Conservation (phyloP, 1,140 invertebrate species). For the Rhyacophila brunnea region DNA sequence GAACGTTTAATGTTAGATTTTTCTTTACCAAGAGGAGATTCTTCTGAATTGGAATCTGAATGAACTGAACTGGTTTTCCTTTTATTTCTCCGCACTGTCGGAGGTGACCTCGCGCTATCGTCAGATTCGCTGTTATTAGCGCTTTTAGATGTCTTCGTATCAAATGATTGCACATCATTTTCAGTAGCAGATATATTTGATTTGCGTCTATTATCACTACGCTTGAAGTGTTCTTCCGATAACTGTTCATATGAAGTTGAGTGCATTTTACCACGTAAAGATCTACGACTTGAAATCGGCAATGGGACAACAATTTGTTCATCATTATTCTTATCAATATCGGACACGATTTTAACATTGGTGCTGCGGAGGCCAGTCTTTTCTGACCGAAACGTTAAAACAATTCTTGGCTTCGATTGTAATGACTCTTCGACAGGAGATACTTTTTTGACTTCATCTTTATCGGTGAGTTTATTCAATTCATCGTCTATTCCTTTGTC, state of each 20-base stretch:
- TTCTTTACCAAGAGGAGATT: constrained; percentile 39
- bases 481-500: not conserved
- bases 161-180: not conserved
- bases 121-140: constrained; percentile 46
- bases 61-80: constrained; percentile 39
- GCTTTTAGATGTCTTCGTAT: constrained; percentile 37
- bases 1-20: constrained; percentile 46
- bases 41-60: constrained; percentile 47
- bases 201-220: constrained; percentile 6
- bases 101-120: constrained; percentile 38
- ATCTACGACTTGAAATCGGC: constrained; percentile 8
- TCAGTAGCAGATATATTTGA: not conserved
- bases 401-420: constrained; percentile 47
- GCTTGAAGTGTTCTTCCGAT: constrained; percentile 24
- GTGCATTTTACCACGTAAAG: constrained; percentile 14
- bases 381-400: constrained; percentile 52
- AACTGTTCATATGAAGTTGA: constrained; percentile 32
- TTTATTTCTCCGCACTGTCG: constrained; percentile 37
- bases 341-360: constrained; percentile 52
- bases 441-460: too few relatives aligned
- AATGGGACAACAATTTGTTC: constrained; percentile 38
- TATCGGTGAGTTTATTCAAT: not conserved
- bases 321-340: constrained; percentile 44
- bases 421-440: too few relatives aligned
- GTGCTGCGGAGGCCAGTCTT: constrained; percentile 48